Evolutionary conservation across 2,888 invertebrate genomes (phyloP).

Genomic region (Drosophila bunnanda): DNA sequence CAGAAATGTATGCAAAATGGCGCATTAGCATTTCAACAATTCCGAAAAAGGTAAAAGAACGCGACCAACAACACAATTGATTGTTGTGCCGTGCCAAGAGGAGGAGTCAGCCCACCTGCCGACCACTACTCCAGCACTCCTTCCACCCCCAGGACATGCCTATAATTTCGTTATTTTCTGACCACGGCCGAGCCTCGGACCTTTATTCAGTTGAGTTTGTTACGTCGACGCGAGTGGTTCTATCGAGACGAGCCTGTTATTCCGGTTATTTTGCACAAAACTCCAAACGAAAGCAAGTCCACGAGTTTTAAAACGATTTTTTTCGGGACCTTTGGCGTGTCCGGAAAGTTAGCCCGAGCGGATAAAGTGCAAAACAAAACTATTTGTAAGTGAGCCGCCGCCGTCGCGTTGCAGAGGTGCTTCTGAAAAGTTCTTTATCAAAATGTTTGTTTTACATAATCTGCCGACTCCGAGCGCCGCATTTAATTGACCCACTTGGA

Average conservation of each 20-base stretch:
- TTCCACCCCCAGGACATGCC: constrained; percentile 48
- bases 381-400: constrained; percentile 61
- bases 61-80: constrained; percentile 61
- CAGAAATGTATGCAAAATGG: constrained; percentile 76
- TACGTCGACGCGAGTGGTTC: constrained; percentile 72
- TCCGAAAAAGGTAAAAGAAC: constrained; percentile 44
- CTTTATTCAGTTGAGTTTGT: constrained; percentile 63
- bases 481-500: constrained; percentile 75
- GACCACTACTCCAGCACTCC: constrained; percentile 17
- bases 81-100: constrained; percentile 64
- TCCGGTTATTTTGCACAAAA: constrained; percentile 2
- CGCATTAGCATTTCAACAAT: constrained; percentile 79
- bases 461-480: constrained; percentile 55
- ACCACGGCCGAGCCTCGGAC: constrained; percentile 58
- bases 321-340: constrained; percentile 30
- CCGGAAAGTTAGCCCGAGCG: constrained; percentile 34
- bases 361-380: constrained; percentile 40
- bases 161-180: constrained; percentile 66
- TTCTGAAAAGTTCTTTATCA: constrained; percentile 53
- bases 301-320: constrained; percentile 9
- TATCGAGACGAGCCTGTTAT: constrained; percentile 3
- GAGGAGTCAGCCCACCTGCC: constrained; percentile 6
- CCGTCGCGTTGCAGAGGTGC: constrained; percentile 56
- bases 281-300: constrained; percentile 1
- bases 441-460: constrained; percentile 55